Base-by-base conservation (phyloP, 2,888 invertebrate species). In the Ariolimax columbianus region DNA sequence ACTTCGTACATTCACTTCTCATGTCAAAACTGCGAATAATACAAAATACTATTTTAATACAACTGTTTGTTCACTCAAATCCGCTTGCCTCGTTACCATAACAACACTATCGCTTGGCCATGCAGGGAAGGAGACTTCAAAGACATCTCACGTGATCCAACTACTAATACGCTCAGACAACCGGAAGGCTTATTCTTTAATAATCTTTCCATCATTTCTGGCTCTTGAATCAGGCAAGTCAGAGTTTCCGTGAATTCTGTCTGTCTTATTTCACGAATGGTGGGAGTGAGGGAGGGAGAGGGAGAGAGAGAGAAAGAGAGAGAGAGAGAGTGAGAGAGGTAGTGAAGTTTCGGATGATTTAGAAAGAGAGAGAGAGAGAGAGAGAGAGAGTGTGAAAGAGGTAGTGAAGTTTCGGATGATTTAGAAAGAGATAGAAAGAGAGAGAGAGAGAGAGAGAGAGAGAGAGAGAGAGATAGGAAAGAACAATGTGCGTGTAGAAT, bases 21-120 rank as follows among this genome's bases (percentile, higher is more conserved):
- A 36, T 0, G 1, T 23, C 38, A 75, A 75, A 43, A 47, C 11
- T 30, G 19, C 30, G n/a, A 75, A 51, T 0, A 43, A 6, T 14
- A 75, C 9, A 38, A 11, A 51, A 59, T 1, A 75, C 19, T n/a
- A 36, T 77, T 9, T 55, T 38, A 33, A 26, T 26, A 36, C 6
- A 77, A 23, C 40, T 14, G 17, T 59, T 59, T 77, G n/a, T 55
- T 59, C 2, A 36, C 33, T 36, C 1, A 23, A 38, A 14, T 38
- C 38, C 36, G 23, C 59, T 23, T 59, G 36, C 23, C 77, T 59
- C 36, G 77, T 77, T 77, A 77, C 77, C 77, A 77, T 77, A 59
- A 59, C 77, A 77, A 77, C 77, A 38, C 26, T 23, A 38, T 36
- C 3, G 38, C 36, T 36, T 23, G 19, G 36, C 30, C 38, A 4